Conservation (phyloP, 2,113 vertebrate species). For the Clarias macrocephalus region DNA sequence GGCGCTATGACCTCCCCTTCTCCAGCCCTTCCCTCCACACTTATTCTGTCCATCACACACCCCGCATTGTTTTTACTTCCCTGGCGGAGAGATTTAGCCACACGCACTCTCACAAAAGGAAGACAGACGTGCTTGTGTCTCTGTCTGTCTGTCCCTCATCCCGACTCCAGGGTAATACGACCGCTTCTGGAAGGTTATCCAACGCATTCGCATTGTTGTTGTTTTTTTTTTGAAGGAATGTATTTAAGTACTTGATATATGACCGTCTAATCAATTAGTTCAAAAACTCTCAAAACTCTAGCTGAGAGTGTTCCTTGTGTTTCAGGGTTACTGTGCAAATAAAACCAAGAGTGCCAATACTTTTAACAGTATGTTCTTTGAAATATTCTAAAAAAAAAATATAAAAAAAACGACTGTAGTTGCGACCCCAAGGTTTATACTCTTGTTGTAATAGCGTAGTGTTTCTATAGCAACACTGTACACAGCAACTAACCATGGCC, state of each 20-base stretch:
- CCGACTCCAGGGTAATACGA: constrained; percentile 8
- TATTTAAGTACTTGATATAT: neutral
- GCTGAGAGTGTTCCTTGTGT: too few species aligned
- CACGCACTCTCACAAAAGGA: constrained; percentile 1
- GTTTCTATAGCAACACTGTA: too few species aligned
- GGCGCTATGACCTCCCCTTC: constrained; percentile 32
- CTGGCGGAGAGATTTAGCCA: constrained; percentile 35
- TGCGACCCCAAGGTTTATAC: too few species aligned
- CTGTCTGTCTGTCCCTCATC: neutral
- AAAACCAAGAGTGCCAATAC: neutral
- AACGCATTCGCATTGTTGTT: neutral
- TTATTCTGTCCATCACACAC: constrained; percentile 40
- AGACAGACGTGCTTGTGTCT: neutral
- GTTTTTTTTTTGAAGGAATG: neutral
- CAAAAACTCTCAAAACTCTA: too few species aligned
- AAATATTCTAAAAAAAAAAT: too few species aligned
- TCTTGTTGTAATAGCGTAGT: too few species aligned
- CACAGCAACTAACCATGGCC: too few species aligned
- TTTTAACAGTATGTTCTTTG: neutral
- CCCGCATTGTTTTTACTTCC: constrained; percentile 48
- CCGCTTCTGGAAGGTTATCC: constrained; percentile 34
- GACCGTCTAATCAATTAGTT: neutral
- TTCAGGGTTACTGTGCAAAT: neutral
- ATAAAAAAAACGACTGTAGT: too few species aligned
- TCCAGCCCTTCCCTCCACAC: constrained; percentile 36